phyloP scores from a whole-genome alignment of 2,888 invertebrate genomes.

The Pollenia angustigena region DNA sequence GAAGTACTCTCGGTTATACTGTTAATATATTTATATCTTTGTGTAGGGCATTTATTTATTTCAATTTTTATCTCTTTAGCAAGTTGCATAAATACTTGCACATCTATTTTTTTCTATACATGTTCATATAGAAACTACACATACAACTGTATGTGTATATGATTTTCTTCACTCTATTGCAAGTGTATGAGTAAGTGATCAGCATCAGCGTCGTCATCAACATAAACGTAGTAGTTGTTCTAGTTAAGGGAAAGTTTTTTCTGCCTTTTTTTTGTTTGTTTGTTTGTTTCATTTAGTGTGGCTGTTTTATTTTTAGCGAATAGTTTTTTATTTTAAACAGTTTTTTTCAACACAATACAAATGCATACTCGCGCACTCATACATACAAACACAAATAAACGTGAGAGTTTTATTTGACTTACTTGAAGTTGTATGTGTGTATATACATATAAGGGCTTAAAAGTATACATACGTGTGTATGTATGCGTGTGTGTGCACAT shows the following conservation, averaged over 20 bases:
- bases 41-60: not conserved
- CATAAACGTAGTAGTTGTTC: conserved; percentile 14
- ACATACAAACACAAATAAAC: not conserved
- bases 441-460: not conserved
- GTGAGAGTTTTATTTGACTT: conserved; percentile 6
- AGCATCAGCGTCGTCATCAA: conserved; percentile 37
- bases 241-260: conserved; percentile 33
- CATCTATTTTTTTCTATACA: not conserved
- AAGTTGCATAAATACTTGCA: not conserved
- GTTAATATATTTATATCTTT: not conserved
- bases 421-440: not conserved
- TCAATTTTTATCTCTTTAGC: not conserved
- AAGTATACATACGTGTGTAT: not conserved
- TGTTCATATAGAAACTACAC: not conserved
- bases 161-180: not conserved
- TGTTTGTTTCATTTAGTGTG: conserved; percentile 43
- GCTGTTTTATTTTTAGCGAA: conserved; percentile 21
- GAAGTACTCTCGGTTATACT: not conserved
- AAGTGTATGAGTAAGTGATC: conserved; percentile 40
- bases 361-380: conserved; percentile 10
- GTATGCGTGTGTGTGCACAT: conserved; percentile 48
- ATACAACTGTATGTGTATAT: not conserved
- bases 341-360: conserved; percentile 36
- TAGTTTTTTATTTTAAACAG: not conserved
- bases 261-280: conserved; percentile 7